These are phyloP conservation scores for Trichechus manatus DNA, from an alignment of 2,113 vertebrate genomes.

Conservation along the genomic window DNA sequence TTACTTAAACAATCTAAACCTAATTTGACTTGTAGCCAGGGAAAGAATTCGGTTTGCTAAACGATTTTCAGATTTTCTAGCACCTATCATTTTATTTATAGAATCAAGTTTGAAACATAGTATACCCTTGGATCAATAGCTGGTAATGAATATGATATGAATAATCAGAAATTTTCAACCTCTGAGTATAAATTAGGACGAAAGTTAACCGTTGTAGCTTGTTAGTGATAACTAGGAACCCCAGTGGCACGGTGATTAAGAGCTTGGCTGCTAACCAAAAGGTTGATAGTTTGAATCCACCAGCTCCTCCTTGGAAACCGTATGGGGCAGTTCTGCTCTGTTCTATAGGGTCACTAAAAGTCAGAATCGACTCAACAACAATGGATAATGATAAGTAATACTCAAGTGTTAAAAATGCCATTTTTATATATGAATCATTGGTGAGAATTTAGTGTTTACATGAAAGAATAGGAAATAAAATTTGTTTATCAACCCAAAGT, in stretches of 20 bases:
- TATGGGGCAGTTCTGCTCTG: too few species aligned
- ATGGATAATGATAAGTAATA: background rate
- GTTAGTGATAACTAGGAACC: background rate
- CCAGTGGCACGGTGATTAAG: too few species aligned
- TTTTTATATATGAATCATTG: background rate
- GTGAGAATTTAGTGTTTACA: background rate
- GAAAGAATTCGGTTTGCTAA: constrained; percentile 63
- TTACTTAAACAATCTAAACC: constrained; percentile 63
- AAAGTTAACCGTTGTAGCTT: background rate
- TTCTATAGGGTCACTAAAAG: too few species aligned
- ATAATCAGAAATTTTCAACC: background rate
- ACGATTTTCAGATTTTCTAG: constrained; percentile 59
- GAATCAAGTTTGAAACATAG: constrained; percentile 25
- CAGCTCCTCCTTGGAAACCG: too few species aligned
- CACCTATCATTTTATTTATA: constrained; percentile 66
- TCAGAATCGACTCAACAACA: too few species aligned
- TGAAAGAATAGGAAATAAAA: background rate
- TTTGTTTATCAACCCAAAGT: background rate
- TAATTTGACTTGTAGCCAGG: constrained; percentile 20
- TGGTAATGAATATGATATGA: background rate
- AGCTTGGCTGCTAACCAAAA: too few species aligned
- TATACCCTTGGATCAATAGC: background rate
- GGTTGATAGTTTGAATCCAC: too few species aligned
- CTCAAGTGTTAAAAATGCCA: background rate
- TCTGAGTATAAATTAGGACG: background rate